Percentiles rank a stretch among this genome's conserved stretches.
These are phyloP conservation scores for Toxotes chatareus DNA, from an alignment of 2,113 vertebrate genomes.

Conservation along the genomic window DNA sequence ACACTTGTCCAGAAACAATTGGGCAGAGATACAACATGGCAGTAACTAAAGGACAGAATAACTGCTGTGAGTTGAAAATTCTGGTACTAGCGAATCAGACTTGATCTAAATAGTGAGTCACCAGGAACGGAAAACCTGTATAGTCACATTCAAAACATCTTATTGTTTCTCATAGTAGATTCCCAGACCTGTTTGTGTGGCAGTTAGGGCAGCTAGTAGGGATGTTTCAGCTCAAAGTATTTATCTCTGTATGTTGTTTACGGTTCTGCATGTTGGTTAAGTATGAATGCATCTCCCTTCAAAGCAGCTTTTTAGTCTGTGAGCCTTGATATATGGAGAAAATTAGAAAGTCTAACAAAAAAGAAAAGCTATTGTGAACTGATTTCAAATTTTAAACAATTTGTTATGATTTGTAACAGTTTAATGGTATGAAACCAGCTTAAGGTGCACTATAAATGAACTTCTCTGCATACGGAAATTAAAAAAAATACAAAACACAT, in stretches of 20 bases:
- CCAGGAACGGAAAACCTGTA: neutral
- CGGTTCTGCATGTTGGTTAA: neutral
- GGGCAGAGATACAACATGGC: neutral
- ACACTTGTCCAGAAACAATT: neutral
- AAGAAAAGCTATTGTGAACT: neutral
- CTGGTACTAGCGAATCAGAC: neutral
- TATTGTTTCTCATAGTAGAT: slow-evolving; percentile 7
- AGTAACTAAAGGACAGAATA: neutral
- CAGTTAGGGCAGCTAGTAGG: slow-evolving; percentile 2
- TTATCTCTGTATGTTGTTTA: neutral
- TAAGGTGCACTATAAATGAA: slow-evolving; percentile 51
- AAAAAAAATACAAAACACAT: neutral
- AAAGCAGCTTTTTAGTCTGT: slow-evolving; percentile 5
- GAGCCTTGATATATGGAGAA: neutral
- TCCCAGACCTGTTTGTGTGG: slow-evolving; percentile 22
- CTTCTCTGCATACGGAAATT: slow-evolving; percentile 6
- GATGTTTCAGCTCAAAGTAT: neutral
- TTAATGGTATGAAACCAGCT: slow-evolving; percentile 1
- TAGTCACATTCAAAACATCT: slow-evolving; percentile 8
- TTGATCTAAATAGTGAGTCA: neutral
- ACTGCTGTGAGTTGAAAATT: neutral
- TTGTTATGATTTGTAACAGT: neutral
- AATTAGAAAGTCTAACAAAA: too few species aligned
- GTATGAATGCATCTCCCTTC: neutral
- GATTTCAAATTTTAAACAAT: neutral